Evolutionary conservation across 2,888 invertebrate genomes (phyloP).

Genomic region (Herminia tarsipennalis): DNA sequence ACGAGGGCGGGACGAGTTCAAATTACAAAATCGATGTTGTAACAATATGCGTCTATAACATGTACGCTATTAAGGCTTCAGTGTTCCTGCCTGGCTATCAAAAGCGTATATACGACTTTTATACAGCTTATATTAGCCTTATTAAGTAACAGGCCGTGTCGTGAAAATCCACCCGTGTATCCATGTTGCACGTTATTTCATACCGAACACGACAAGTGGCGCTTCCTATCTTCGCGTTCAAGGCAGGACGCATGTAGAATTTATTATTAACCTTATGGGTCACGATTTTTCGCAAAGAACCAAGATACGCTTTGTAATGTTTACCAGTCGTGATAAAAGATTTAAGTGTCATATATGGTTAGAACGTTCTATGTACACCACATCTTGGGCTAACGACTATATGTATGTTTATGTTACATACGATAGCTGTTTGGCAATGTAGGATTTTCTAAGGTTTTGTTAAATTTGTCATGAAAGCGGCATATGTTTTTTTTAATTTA

Average conservation of each 20-base stretch:
- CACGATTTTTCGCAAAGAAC: conserved; percentile 12
- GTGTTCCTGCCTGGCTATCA: too few relatives aligned
- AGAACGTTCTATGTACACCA: too few relatives aligned
- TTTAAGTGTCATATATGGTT: too few relatives aligned
- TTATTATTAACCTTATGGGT: conserved; percentile 24
- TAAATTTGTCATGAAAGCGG: too few relatives aligned
- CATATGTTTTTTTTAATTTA: too few relatives aligned
- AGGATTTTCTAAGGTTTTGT: too few relatives aligned
- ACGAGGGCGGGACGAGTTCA: conserved; percentile 7
- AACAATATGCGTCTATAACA: conserved; percentile 7
- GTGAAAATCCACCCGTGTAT: conserved; percentile 11
- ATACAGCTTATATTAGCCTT: neutral
- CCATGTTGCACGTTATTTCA: conserved; percentile 16
- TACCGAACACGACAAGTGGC: conserved; percentile 22
- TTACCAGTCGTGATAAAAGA: conserved; percentile 7
- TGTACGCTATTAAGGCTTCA: too few relatives aligned
- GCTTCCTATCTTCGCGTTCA: conserved; percentile 21
- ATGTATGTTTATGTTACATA: too few relatives aligned
- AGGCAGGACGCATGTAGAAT: conserved; percentile 26
- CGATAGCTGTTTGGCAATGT: too few relatives aligned
- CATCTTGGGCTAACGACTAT: too few relatives aligned
- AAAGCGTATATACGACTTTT: too few relatives aligned
- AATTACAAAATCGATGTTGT: conserved; percentile 32
- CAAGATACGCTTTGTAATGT: neutral
- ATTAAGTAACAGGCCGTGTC: conserved; percentile 4